Evolutionary conservation across 2,888 invertebrate genomes (phyloP).

Genomic region (Smittia sp.): DNA sequence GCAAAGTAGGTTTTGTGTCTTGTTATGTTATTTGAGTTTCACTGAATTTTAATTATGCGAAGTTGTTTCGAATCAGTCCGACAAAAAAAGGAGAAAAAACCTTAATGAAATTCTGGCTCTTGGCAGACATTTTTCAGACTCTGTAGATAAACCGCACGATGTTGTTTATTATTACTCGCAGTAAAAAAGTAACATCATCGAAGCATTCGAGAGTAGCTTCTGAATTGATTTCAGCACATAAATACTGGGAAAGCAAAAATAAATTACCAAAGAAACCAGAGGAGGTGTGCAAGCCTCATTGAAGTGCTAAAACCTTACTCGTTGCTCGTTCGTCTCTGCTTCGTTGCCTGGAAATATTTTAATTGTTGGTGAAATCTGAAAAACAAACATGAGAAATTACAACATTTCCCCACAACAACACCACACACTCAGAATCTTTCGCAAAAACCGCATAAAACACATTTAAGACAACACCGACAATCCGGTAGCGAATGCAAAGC

Average conservation of each 20-base stretch:
- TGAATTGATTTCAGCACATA: conserved; percentile 18
- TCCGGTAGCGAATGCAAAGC: neutral
- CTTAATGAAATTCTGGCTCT: neutral
- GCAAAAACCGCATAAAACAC: neutral
- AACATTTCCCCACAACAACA: neutral
- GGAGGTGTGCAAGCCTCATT: neutral
- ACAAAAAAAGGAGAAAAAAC: neutral
- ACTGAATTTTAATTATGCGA: neutral
- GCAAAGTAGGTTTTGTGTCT: conserved; percentile 74
- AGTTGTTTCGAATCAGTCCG: neutral
- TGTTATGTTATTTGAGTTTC: neutral
- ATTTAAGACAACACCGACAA: neutral
- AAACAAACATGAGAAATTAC: conserved; percentile 15
- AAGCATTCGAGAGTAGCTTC: neutral
- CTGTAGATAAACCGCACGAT: no score
- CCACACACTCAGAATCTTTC: neutral
- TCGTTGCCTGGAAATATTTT: neutral
- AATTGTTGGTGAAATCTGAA: conserved; percentile 1
- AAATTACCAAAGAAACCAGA: neutral
- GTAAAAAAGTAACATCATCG: conserved; percentile 66
- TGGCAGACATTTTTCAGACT: neutral
- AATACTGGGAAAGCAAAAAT: neutral
- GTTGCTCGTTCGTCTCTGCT: neutral
- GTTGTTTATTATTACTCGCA: neutral
- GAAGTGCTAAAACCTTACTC: neutral